These are phyloP conservation scores for Hoplostethus mediterraneus DNA, from an alignment of 2,797 vertebrate species.

Conservation along the genomic window DNA sequence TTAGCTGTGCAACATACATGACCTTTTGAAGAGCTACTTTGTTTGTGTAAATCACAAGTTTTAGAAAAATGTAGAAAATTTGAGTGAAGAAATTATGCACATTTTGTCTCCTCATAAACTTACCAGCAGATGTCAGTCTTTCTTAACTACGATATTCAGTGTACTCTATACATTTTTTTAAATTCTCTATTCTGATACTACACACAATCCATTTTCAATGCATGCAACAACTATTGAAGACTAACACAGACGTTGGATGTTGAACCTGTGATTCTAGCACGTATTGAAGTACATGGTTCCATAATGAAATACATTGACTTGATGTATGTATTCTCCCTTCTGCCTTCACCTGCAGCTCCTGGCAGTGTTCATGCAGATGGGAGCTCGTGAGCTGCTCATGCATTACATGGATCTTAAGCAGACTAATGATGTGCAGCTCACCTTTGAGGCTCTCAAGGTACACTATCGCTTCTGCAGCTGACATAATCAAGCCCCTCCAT, in stretches of 20 bases:
- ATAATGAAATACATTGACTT: slow-evolving; percentile 1
- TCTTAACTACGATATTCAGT: slow-evolving; percentile 4
- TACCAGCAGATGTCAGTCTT: slow-evolving; percentile 75
- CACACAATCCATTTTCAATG: neutral
- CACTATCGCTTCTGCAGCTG: neutral
- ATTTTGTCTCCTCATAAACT: slow-evolving; percentile 40
- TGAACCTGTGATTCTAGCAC: neutral
- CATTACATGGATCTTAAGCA: slow-evolving; percentile 98
- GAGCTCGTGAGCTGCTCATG: slow-evolving; percentile 97
- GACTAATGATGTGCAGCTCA: slow-evolving; percentile 97
- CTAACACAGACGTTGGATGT: neutral
- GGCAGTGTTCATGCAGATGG: slow-evolving; percentile 98
- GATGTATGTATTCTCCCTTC: neutral
- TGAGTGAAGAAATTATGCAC: neutral
- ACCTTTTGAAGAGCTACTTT: neutral
- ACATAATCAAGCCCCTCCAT: neutral
- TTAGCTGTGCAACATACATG: neutral
- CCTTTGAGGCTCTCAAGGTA: slow-evolving; percentile 99
- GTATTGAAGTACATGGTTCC: neutral
- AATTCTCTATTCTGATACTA: neutral
- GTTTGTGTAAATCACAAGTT: neutral
- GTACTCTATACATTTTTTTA: neutral
- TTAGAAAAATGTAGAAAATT: no score
- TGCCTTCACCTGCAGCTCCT: slow-evolving; percentile 85
- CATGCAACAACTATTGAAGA: neutral